phyloP scores from a whole-genome alignment of 2,113 vertebrate genomes.

The Struthidea cinerea region DNA sequence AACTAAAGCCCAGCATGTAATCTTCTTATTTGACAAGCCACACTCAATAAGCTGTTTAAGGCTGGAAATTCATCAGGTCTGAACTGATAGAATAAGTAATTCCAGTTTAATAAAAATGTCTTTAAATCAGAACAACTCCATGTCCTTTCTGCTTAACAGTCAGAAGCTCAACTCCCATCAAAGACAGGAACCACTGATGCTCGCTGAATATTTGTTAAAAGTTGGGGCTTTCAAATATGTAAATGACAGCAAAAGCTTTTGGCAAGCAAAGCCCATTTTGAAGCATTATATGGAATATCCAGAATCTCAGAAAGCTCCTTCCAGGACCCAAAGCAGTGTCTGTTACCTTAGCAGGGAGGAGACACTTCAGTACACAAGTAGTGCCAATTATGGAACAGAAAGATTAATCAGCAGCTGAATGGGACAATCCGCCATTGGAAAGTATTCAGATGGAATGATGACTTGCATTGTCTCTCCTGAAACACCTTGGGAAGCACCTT shows the following conservation, averaged over 20 bases:
- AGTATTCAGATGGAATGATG: accelerated
- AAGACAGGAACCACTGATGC: not conserved
- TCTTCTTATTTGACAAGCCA: conserved; percentile 13
- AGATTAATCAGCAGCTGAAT: not conserved
- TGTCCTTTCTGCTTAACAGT: not conserved
- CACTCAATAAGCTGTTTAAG: conserved; percentile 23
- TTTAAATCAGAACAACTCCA: conserved; percentile 22
- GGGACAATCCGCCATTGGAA: not conserved
- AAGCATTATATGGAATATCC: not conserved
- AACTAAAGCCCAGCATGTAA: conserved; percentile 24
- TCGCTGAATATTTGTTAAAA: not conserved
- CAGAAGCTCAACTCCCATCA: not conserved
- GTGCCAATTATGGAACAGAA: not conserved
- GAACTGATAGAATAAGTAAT: not conserved
- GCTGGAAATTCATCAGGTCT: conserved; percentile 43
- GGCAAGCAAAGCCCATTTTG: not conserved
- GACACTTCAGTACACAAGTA: not conserved
- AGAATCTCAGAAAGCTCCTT: not conserved
- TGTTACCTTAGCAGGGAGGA: not conserved
- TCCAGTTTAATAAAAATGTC: conserved; percentile 29
- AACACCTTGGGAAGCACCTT: not conserved
- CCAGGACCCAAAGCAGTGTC: not conserved
- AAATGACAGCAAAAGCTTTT: not conserved
- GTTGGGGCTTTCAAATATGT: not conserved
- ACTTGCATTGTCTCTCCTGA: not conserved